phyloP scores from a whole-genome alignment of 1,140 invertebrate genomes.

The Pogonus chalceus region DNA sequence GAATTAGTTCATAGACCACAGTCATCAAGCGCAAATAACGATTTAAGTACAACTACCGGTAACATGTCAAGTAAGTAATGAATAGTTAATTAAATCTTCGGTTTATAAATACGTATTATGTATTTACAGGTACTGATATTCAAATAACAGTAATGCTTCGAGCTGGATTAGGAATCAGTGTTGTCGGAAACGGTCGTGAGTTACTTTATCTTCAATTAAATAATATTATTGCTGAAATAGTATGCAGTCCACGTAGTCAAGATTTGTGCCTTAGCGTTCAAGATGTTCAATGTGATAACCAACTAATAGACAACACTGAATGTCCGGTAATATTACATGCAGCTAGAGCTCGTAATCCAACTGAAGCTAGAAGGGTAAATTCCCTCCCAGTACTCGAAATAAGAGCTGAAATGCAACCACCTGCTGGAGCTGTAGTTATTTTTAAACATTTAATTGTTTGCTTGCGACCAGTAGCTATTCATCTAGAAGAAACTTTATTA shows the following conservation, averaged over 20 bases:
- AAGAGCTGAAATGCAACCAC: constrained; percentile 54
- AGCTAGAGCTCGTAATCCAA: constrained; percentile 30
- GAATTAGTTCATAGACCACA: constrained; percentile 39
- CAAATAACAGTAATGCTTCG: constrained; percentile 51
- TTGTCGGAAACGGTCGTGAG: constrained; percentile 77
- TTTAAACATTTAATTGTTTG: constrained; percentile 65
- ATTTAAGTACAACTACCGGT: background rate
- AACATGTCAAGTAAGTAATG: background rate
- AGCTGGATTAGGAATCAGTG: constrained; percentile 70
- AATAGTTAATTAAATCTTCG: background rate
- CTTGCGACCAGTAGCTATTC: constrained; percentile 67
- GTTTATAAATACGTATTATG: too few species aligned
- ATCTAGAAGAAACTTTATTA: constrained; percentile 52
- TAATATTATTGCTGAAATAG: constrained; percentile 58
- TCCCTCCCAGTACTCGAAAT: constrained; percentile 53
- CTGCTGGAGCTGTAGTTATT: constrained; percentile 41
- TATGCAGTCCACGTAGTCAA: constrained; percentile 43
- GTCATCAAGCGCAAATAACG: constrained; percentile 20
- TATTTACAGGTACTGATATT: constrained; percentile 35
- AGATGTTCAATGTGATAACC: constrained; percentile 86
- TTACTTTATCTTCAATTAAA: constrained; percentile 70
- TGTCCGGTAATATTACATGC: constrained; percentile 76
- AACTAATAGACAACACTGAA: constrained; percentile 73
- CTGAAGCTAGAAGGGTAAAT: constrained; percentile 24
- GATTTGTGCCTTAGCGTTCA: constrained; percentile 64